Percentiles rank a stretch among this genome's conserved stretches.
Evolutionary conservation across 2,113 vertebrate species (phyloP).

Genomic region (Pygoscelis adeliae): DNA sequence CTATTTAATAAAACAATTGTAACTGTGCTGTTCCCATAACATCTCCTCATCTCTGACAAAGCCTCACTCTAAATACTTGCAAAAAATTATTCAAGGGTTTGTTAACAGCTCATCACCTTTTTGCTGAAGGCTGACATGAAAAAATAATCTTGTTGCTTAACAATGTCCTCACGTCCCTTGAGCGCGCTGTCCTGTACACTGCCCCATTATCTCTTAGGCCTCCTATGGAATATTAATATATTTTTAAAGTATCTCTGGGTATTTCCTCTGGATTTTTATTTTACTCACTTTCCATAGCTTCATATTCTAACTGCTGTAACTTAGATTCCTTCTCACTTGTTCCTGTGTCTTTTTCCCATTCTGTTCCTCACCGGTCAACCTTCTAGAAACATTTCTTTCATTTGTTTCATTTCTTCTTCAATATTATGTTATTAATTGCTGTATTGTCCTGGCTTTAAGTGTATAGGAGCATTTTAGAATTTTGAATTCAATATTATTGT

Average conservation of each 20-base stretch:
- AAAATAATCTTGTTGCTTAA: neutral
- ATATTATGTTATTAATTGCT: neutral
- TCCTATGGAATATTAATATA: neutral
- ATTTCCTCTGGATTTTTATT: neutral
- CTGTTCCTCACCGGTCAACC: neutral
- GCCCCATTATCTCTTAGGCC: neutral
- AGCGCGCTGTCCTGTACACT: accelerated
- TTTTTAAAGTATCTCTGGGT: neutral
- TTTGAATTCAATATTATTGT: neutral
- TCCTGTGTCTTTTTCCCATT: neutral
- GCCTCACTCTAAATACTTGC: neutral
- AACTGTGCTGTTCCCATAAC: neutral
- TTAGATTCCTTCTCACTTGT: neutral
- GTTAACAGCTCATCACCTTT: neutral
- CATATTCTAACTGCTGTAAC: neutral
- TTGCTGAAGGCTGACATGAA: neutral
- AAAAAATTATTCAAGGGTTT: neutral
- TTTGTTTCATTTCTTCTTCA: neutral
- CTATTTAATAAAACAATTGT: neutral
- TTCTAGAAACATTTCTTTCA: neutral
- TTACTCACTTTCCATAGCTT: neutral
- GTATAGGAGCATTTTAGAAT: neutral
- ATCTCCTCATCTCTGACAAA: neutral
- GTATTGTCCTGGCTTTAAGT: neutral
- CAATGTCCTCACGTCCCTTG: neutral